Conservation (phyloP, 2,888 invertebrate genomes). For the Neelides folsomi region DNA sequence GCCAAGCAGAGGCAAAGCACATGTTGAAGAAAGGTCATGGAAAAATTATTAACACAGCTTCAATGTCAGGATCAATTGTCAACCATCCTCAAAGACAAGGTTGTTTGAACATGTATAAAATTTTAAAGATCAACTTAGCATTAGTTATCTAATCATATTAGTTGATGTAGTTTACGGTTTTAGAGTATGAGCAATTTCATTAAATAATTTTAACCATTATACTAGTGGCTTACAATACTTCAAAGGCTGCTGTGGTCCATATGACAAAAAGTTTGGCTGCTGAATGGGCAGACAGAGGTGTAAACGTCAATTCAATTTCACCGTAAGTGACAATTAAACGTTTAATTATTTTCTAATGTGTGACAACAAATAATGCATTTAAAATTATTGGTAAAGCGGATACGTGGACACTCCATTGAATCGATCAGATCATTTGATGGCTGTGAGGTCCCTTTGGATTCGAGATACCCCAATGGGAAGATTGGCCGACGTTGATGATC, state of each 20-base stretch:
- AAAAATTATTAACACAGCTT: constrained; percentile 11
- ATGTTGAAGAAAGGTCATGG: constrained; percentile 21
- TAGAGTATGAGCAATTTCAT: too few relatives aligned
- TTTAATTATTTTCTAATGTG: too few relatives aligned
- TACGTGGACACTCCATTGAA: constrained; percentile 30
- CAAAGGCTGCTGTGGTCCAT: constrained; percentile 28
- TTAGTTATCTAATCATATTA: too few relatives aligned
- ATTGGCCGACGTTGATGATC: constrained; percentile 26
- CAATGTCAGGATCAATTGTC: constrained; percentile 22
- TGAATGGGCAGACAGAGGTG: constrained; percentile 25
- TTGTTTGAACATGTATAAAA: constrained; percentile 21
- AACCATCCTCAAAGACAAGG: constrained; percentile 23
- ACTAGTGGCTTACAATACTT: constrained; percentile 5
- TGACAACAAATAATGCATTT: too few relatives aligned
- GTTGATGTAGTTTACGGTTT: too few relatives aligned
- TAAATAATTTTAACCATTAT: too few relatives aligned
- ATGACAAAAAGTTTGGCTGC: constrained; percentile 24
- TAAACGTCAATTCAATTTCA: constrained; percentile 30
- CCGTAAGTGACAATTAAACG: constrained; percentile 21
- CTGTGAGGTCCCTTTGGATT: constrained; percentile 24
- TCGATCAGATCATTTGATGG: constrained; percentile 22
- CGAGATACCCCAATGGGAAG: constrained; percentile 27
- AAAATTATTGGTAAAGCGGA: constrained; percentile 13
- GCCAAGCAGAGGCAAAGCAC: constrained; percentile 25
- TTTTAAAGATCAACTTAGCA: too few relatives aligned